Evolutionary conservation across 1,140 invertebrate species (phyloP).

Genomic region (Goniozus legneri): DNA sequence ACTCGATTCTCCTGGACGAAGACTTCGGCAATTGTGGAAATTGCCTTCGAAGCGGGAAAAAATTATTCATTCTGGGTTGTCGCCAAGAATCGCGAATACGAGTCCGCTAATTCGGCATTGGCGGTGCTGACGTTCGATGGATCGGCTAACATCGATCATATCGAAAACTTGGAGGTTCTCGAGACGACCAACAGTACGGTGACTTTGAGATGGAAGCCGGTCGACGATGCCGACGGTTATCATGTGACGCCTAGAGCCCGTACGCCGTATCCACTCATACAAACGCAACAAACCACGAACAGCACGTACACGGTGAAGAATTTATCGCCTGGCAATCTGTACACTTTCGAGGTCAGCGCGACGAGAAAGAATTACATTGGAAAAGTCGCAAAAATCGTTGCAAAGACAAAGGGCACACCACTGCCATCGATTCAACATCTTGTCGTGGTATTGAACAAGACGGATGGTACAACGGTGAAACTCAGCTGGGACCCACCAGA

Average conservation of each 20-base stretch:
- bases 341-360: slow-evolving; percentile 62
- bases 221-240: slow-evolving; percentile 63
- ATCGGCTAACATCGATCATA: slow-evolving; percentile 59
- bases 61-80: slow-evolving; percentile 78
- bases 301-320: slow-evolving; percentile 56
- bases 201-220: slow-evolving; percentile 60
- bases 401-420: slow-evolving; percentile 56
- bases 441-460: slow-evolving; percentile 55
- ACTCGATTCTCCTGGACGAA: slow-evolving; percentile 36
- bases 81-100: slow-evolving; percentile 60
- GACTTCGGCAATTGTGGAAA: slow-evolving; percentile 53
- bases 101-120: slow-evolving; percentile 60
- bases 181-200: slow-evolving; percentile 55
- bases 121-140: slow-evolving; percentile 61
- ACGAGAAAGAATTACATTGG: slow-evolving; percentile 62
- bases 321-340: slow-evolving; percentile 59
- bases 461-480: slow-evolving; percentile 61
- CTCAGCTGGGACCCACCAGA: slow-evolving; percentile 64
- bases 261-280: slow-evolving; percentile 53
- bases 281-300: slow-evolving; percentile 35
- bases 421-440: slow-evolving; percentile 55
- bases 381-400: slow-evolving; percentile 50
- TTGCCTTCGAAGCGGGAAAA: slow-evolving; percentile 59
- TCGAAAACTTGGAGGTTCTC: slow-evolving; percentile 57
- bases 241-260: slow-evolving; percentile 53